These are phyloP conservation scores for Euspilapteryx auroguttella DNA, from an alignment of 2,888 invertebrate species.

Conservation along the genomic window DNA sequence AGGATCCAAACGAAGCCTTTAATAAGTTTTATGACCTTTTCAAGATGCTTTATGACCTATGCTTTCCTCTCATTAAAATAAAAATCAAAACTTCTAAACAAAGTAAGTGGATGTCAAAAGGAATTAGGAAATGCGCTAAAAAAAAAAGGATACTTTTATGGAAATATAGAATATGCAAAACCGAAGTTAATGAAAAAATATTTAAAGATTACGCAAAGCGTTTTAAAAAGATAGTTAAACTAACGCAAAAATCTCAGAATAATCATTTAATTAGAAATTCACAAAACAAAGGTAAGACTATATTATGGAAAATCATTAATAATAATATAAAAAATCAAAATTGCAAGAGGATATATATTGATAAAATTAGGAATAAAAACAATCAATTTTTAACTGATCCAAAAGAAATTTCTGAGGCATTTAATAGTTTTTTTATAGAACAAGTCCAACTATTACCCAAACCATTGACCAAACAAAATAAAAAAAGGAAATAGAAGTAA, in stretches of 20 bases:
- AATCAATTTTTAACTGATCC: neutral
- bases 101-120: constrained; percentile 3
- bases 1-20: constrained; percentile 1
- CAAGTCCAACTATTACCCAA: too few species aligned
- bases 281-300: constrained; percentile 3
- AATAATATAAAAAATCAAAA: neutral
- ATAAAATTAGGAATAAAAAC: neutral
- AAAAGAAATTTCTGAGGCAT: neutral
- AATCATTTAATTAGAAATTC: constrained; percentile 3
- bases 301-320: constrained; percentile 6
- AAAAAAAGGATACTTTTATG: constrained; percentile 4
- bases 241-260: constrained; percentile 5
- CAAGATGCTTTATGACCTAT: constrained; percentile 2
- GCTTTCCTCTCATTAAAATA: constrained; percentile 3
- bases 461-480: neutral
- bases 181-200: neutral
- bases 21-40: constrained; percentile 3
- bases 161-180: constrained; percentile 2
- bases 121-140: constrained; percentile 3
- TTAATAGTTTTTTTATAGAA: neutral
- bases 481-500: too few species aligned
- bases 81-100: constrained; percentile 1
- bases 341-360: neutral
- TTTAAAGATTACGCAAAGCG: neutral
- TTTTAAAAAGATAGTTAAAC: constrained; percentile 3